Conservation (phyloP, 2,113 vertebrate genomes). For the Arizona elegans region DNA sequence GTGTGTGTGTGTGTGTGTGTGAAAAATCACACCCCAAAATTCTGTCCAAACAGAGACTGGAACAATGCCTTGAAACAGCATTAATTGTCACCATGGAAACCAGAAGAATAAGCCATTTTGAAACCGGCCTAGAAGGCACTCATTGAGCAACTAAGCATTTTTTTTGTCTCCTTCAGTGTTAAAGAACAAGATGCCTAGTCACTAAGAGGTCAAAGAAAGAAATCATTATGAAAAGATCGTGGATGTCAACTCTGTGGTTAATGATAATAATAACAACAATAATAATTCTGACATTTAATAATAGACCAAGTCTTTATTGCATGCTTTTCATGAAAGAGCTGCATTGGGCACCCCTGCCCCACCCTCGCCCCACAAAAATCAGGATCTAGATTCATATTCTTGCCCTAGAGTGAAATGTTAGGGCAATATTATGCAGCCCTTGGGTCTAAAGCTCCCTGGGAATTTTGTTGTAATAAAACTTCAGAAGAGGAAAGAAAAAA, state of each 20-base stretch:
- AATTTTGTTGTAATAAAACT: slow-evolving; percentile 85
- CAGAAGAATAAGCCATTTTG: slow-evolving; percentile 97
- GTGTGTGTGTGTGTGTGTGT: slow-evolving; percentile 53
- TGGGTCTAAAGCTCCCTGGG: slow-evolving; percentile 84
- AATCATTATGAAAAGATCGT: slow-evolving; percentile 80
- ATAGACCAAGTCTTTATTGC: slow-evolving; percentile 54
- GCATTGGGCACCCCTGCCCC: slow-evolving; percentile 22
- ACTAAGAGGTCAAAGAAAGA: slow-evolving; percentile 83
- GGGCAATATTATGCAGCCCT: slow-evolving; percentile 79
- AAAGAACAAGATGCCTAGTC: slow-evolving; percentile 88
- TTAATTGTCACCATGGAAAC: slow-evolving; percentile 98
- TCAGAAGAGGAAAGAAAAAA: slow-evolving; percentile 67
- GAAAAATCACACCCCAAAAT: slow-evolving; percentile 83
- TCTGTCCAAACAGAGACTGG: slow-evolving; percentile 82
- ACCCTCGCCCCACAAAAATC: slow-evolving; percentile 56
- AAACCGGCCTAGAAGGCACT: slow-evolving; percentile 87
- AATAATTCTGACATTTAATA: slow-evolving; percentile 65
- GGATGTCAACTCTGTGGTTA: slow-evolving; percentile 74
- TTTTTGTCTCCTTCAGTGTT: slow-evolving; percentile 77
- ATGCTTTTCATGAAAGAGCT: slow-evolving; percentile 70
- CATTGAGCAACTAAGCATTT: slow-evolving; percentile 89
- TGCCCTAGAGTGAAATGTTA: slow-evolving; percentile 73
- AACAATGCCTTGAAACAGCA: slow-evolving; percentile 94
- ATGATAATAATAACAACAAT: slow-evolving; percentile 51
- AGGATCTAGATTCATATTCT: slow-evolving; percentile 59